Evolutionary conservation across 2,113 vertebrate species (phyloP).

Genomic region (Eptatretus burgeri): DNA sequence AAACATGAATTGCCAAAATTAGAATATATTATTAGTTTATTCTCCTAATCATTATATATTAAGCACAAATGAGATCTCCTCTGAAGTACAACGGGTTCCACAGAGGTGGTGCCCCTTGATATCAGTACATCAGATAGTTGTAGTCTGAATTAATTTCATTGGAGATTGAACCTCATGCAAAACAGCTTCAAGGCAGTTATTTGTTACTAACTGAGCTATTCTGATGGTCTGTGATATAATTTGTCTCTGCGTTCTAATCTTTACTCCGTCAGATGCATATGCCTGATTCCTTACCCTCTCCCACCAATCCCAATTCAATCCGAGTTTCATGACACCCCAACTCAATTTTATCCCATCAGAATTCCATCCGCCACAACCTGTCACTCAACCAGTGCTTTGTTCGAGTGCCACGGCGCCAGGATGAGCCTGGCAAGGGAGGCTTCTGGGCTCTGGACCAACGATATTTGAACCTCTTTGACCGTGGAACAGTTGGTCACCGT

Average conservation of each 20-base stretch:
- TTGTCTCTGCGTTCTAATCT: constrained; percentile 17
- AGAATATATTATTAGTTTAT: no score
- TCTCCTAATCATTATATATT: no score
- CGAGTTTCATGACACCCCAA: not conserved
- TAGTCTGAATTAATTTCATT: no score
- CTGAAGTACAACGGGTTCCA: no score
- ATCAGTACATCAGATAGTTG: no score
- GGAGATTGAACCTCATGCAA: constrained; percentile 26
- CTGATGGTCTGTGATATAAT: constrained; percentile 17
- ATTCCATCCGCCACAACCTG: constrained; percentile 81
- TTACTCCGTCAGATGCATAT: constrained; percentile 9
- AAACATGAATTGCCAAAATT: no score
- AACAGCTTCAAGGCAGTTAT: constrained; percentile 27
- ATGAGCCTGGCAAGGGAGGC: constrained; percentile 64
- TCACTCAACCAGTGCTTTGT: constrained; percentile 96
- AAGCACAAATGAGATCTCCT: no score
- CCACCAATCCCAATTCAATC: constrained; percentile 7
- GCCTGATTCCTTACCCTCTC: rapidly evolving
- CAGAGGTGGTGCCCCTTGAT: no score
- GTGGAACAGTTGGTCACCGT: constrained; percentile 43
- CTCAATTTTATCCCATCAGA: constrained; percentile 22
- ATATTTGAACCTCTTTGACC: constrained; percentile 51
- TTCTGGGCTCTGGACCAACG: constrained; percentile 91
- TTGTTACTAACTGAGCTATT: constrained; percentile 20
- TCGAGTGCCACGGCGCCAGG: constrained; percentile 75